phyloP scores from a whole-genome alignment of 2,888 invertebrate species.

The Aspidiotus destructor region DNA sequence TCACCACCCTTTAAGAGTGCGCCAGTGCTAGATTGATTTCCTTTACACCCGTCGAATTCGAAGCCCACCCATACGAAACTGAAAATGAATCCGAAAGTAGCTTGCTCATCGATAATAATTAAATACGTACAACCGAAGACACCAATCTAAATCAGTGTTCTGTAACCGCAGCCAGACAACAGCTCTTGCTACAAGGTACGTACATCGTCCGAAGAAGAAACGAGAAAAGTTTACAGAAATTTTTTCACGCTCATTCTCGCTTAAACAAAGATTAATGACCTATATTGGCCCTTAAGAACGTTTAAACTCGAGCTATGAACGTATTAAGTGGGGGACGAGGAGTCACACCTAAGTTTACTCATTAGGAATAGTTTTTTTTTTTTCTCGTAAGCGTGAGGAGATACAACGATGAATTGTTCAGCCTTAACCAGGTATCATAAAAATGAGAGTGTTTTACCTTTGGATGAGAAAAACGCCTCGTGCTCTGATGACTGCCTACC shows the following conservation, averaged over 20 bases:
- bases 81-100: no score
- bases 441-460: slow-evolving; percentile 9
- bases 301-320: slow-evolving; percentile 5
- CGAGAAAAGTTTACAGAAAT: slow-evolving; percentile 6
- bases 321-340: slow-evolving; percentile 2
- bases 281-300: slow-evolving; percentile 19
- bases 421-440: slow-evolving; percentile 17
- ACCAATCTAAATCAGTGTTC: no score
- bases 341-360: slow-evolving; percentile 18
- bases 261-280: slow-evolving; percentile 30
- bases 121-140: no score
- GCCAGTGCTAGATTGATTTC: no score
- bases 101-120: no score
- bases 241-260: slow-evolving; percentile 28
- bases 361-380: background rate
- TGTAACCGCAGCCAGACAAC: no score
- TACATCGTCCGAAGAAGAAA: slow-evolving; percentile 14
- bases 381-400: background rate
- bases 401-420: slow-evolving; percentile 18
- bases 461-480: slow-evolving; percentile 23
- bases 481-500: slow-evolving; percentile 10
- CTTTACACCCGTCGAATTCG: no score
- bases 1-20: no score
- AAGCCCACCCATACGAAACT: no score
- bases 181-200: no score